A percentile compares a stretch with the other conserved stretches of the same genome.
Conservation (phyloP, 2,888 invertebrate genomes). For the Resseliella maxima region DNA sequence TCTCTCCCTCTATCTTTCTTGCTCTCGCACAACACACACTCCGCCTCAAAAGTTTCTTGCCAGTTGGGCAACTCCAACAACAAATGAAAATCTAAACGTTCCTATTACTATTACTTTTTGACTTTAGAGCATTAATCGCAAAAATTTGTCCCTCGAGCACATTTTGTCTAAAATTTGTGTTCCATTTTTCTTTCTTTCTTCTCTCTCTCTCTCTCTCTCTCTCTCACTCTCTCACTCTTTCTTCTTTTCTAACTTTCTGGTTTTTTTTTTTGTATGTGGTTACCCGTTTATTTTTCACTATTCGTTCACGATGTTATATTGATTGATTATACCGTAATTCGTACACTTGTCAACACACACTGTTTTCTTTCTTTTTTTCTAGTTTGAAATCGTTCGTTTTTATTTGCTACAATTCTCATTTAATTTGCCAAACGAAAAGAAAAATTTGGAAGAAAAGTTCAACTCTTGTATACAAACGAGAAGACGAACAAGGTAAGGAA, state of each 20-base stretch:
- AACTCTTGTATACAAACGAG: not conserved
- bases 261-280: no score
- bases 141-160: conserved; percentile 7
- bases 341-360: not conserved
- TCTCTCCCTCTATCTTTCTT: not conserved
- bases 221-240: not conserved
- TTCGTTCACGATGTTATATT: no score
- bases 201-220: not conserved
- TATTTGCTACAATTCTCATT: conserved; percentile 29
- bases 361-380: not conserved
- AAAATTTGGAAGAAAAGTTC: no score
- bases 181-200: not conserved
- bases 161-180: not conserved
- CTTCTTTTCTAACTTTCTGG: not conserved
- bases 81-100: not conserved
- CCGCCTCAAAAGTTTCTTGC: not conserved
- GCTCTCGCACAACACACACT: not conserved
- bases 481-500: conserved; percentile 7
- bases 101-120: not conserved
- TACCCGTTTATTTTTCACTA: no score
- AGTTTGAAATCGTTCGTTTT: no score
- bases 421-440: not conserved
- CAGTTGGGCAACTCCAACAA: not conserved
- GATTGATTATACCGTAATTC: conserved; percentile 1
- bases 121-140: not conserved